phyloP scores from a whole-genome alignment of 2,113 vertebrate species.

The Symphodus melops region DNA sequence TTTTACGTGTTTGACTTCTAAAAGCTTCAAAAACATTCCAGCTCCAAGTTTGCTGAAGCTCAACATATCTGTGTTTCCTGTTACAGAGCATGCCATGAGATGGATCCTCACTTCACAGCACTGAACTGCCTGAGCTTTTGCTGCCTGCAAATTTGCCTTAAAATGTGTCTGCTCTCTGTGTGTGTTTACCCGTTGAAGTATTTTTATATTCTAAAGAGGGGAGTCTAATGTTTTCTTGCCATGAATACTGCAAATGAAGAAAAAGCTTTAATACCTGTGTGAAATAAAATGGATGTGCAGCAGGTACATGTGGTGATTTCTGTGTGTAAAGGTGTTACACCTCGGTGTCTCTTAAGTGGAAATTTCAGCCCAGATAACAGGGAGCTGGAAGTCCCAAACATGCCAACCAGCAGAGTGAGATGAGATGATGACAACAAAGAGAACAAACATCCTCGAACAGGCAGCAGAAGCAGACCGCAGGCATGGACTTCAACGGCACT shows the following conservation, averaged over 20 bases:
- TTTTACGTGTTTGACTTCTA: slow-evolving; percentile 3
- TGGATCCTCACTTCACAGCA: slow-evolving; percentile 15
- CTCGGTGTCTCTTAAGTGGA: slow-evolving; percentile 41
- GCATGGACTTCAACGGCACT: slow-evolving; percentile 86
- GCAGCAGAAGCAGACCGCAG: slow-evolving; percentile 13
- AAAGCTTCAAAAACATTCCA: slow-evolving; percentile 24
- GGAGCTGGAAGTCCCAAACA: slow-evolving; percentile 68
- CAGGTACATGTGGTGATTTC: background rate
- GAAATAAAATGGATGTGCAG: slow-evolving; percentile 46
- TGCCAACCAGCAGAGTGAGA: slow-evolving; percentile 58
- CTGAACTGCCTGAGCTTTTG: slow-evolving; percentile 38
- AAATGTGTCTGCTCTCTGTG: slow-evolving; percentile 31
- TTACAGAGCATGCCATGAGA: background rate
- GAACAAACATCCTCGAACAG: slow-evolving; percentile 25
- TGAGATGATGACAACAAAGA: slow-evolving; percentile 7
- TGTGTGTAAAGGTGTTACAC: slow-evolving; percentile 4
- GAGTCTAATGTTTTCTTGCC: background rate
- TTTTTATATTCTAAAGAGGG: slow-evolving; percentile 52
- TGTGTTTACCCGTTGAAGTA: slow-evolving; percentile 29
- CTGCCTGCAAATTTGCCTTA: slow-evolving; percentile 46
- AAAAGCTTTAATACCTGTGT: slow-evolving; percentile 42
- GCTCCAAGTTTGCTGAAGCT: background rate
- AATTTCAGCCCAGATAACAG: slow-evolving; percentile 61
- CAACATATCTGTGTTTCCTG: background rate
- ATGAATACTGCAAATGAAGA: slow-evolving; percentile 20